These are phyloP conservation scores for Xyrichtys novacula DNA, from an alignment of 2,797 vertebrate species.

Conservation along the genomic window DNA sequence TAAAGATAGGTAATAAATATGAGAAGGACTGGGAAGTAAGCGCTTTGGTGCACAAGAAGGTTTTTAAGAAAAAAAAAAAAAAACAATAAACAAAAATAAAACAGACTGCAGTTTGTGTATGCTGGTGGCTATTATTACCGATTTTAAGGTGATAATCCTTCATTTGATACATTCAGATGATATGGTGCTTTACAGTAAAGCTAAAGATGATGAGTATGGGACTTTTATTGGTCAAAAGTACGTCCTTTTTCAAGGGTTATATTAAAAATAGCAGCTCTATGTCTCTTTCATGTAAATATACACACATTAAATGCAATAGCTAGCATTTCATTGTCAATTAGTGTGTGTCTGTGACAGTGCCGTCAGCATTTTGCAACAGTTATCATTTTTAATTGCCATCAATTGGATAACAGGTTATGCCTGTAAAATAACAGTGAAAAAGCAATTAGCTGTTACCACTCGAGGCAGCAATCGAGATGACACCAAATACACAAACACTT, in stretches of 20 bases:
- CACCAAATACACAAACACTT: background rate
- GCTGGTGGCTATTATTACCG: too few relatives aligned
- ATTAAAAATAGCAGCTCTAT: background rate
- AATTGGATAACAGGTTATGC: conserved; percentile 30
- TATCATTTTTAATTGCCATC: conserved; percentile 45
- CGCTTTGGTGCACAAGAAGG: too few relatives aligned
- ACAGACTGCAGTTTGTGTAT: too few relatives aligned
- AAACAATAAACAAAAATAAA: too few relatives aligned
- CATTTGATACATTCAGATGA: background rate
- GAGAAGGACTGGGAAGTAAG: too few relatives aligned
- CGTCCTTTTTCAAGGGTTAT: background rate
- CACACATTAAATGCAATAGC: background rate
- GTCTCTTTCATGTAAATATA: background rate
- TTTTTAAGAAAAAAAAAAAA: too few relatives aligned
- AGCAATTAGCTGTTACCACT: conserved; percentile 33
- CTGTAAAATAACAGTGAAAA: conserved; percentile 32
- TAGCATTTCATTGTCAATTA: conserved; percentile 34
- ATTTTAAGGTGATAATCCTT: too few relatives aligned
- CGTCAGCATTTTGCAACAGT: conserved; percentile 24
- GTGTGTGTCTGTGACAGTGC: background rate
- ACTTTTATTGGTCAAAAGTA: conserved; percentile 6
- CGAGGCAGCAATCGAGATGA: background rate
- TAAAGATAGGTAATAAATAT: too few relatives aligned
- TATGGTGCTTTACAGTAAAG: background rate
- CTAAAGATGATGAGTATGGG: background rate